These are phyloP conservation scores for Epinephelus coioides DNA, from an alignment of 2,797 vertebrate genomes.

Conservation along the genomic window DNA sequence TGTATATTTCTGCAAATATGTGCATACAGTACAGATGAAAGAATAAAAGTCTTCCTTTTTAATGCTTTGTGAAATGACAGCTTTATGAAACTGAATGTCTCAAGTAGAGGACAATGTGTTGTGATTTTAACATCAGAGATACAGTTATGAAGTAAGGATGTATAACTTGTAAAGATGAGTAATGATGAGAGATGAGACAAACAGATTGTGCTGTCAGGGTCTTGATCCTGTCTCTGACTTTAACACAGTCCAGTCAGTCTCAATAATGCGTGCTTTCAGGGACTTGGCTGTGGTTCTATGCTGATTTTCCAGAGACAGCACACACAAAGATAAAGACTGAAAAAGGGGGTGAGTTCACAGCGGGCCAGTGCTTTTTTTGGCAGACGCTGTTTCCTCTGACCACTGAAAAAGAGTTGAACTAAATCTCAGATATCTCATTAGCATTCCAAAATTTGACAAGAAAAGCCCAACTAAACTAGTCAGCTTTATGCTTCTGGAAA, in stretches of 20 bases:
- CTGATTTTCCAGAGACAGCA: constrained; percentile 17
- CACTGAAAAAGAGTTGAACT: constrained; percentile 5
- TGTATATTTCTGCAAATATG: background rate
- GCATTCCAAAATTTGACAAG: constrained; percentile 4
- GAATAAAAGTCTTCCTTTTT: too few species aligned
- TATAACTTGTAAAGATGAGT: background rate
- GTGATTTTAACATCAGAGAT: background rate
- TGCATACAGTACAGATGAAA: background rate
- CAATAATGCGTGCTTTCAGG: background rate
- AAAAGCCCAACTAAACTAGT: background rate
- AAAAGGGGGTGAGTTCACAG: constrained; percentile 18
- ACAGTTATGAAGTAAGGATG: background rate
- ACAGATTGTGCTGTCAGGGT: constrained; percentile 9
- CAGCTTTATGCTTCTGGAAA: background rate
- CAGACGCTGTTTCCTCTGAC: constrained; percentile 37
- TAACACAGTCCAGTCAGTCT: constrained; percentile 9
- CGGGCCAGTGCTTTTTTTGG: constrained; percentile 32
- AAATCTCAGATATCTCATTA: constrained; percentile 28
- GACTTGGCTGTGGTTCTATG: constrained; percentile 7
- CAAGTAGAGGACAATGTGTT: background rate
- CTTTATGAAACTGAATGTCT: too few species aligned
- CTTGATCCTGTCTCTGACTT: constrained; percentile 2
- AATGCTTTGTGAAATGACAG: too few species aligned
- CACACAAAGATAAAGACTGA: constrained; percentile 18
- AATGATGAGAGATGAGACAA: background rate